These are phyloP conservation scores for Xyrauchen texanus DNA, from an alignment of 2,113 vertebrate genomes.

Conservation along the genomic window DNA sequence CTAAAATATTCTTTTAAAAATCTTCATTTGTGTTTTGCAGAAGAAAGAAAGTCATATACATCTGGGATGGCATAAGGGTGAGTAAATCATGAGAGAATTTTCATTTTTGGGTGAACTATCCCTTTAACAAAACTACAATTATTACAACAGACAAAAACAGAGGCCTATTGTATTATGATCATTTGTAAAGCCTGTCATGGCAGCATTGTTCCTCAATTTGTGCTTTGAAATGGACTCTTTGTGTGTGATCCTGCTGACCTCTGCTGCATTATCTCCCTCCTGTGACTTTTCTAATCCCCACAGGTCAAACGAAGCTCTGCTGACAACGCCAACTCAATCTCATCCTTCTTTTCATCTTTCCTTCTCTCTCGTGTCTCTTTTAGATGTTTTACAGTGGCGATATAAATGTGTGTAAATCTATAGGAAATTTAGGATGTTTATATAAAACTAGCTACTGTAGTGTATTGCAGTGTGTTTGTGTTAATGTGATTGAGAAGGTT, in stretches of 20 bases:
- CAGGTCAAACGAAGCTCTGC: constrained; percentile 44
- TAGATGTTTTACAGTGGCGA: neutral
- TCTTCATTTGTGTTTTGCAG: too few species aligned
- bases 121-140: too few species aligned
- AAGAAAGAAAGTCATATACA: too few species aligned
- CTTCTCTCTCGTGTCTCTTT: neutral
- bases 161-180: constrained; percentile 25
- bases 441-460: constrained; percentile 4
- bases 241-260: constrained; percentile 44
- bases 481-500: neutral
- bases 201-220: constrained; percentile 39
- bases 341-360: neutral
- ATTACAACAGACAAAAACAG: neutral
- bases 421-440: neutral
- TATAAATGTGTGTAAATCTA: constrained; percentile 1
- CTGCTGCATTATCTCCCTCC: constrained; percentile 49
- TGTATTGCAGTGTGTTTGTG: too few species aligned
- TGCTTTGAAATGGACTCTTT: constrained; percentile 48
- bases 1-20: too few species aligned
- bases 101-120: too few species aligned
- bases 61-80: too few species aligned
- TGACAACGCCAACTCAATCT: constrained; percentile 10
- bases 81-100: too few species aligned
- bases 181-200: constrained; percentile 42
- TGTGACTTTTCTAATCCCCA: constrained; percentile 46